Percentiles rank a stretch among this genome's conserved stretches.
phyloP scores from a whole-genome alignment of 2,888 invertebrate genomes.

The Oasisia sp. region DNA sequence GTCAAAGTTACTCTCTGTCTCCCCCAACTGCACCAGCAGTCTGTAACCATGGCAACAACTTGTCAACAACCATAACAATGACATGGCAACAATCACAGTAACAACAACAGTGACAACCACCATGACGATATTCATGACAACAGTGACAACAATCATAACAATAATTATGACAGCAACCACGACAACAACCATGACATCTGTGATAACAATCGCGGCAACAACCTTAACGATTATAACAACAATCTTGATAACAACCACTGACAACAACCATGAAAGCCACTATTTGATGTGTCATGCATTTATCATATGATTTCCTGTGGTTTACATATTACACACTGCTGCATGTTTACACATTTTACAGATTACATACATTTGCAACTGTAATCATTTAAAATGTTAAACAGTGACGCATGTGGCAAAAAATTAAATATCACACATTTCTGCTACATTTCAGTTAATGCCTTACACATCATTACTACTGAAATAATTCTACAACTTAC shows the following conservation, averaged over 20 bases:
- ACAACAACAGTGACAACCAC: not conserved
- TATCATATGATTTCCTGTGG: no score
- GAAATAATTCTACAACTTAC: no score
- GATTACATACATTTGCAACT: no score
- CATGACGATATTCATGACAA: not conserved
- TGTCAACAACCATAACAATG: not conserved
- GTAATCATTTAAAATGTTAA: no score
- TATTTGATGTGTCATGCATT: no score
- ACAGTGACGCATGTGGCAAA: no score
- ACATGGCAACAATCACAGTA: no score
- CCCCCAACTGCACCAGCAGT: conserved; percentile 89
- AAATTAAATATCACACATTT: no score
- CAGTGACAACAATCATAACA: not conserved
- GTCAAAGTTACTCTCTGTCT: conserved; percentile 93
- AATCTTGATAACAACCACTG: not conserved
- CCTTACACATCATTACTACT: no score
- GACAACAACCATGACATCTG: not conserved
- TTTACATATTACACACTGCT: no score
- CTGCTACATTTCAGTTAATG: no score
- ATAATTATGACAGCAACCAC: not conserved
- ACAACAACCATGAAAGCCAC: not conserved
- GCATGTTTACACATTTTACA: no score
- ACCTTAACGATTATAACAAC: not conserved
- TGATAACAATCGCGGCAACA: not conserved
- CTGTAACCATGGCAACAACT: conserved; percentile 67